Evolutionary conservation across 1,140 invertebrate species (phyloP), one percentile per base, ranked within the genome.

Genomic region (Lasioglossum albipes): DNA sequence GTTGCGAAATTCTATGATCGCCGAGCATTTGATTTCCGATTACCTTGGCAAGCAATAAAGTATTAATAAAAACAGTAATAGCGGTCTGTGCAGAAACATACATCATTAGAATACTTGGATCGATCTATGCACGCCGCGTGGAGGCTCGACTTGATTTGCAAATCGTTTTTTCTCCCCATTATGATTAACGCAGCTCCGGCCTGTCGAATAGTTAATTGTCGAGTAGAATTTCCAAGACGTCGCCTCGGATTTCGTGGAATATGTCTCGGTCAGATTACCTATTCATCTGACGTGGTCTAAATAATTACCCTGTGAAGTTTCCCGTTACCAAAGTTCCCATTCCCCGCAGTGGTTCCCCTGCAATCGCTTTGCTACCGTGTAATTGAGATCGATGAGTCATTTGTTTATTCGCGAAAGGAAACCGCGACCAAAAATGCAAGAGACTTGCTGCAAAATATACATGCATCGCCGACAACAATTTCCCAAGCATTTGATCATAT

Each of bases 121-220:
- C 16, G 6, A 54, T 54, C 3, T 64, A 16, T 52, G 20, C 54
- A 20, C n/a, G 12, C 6, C 12, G 13, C 6, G 2, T 31, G 20
- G 27, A 78, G 75, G 49, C 45, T 79, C 65, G 41, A 52, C 42
- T 83, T 57, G 31, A 69, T 59, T 13, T 78, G 31, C 31, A 74
- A 27, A 54, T 74, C 59, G 57, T 66, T 1, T 6, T 16, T 31
- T 69, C 77, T 59, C 74, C 52, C 57, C 10, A 13, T 1, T 71
- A 20, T 64, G 20, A 41, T 75, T 74, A 71, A 42, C n/a, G 62
- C 62, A 57, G 16, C 4, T 31, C 3, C 7, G 5, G 36, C 0
- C 16, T 7, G 13, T 41, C 18, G 45, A 36, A 65, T 52, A 18
- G 22, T 49, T 78, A 41, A 54, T 57, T 66, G 36, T 49, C 45